Percentiles rank a stretch among this genome's conserved stretches.
Conservation (phyloP, 2,797 vertebrate genomes). For the Microtus californicus region DNA sequence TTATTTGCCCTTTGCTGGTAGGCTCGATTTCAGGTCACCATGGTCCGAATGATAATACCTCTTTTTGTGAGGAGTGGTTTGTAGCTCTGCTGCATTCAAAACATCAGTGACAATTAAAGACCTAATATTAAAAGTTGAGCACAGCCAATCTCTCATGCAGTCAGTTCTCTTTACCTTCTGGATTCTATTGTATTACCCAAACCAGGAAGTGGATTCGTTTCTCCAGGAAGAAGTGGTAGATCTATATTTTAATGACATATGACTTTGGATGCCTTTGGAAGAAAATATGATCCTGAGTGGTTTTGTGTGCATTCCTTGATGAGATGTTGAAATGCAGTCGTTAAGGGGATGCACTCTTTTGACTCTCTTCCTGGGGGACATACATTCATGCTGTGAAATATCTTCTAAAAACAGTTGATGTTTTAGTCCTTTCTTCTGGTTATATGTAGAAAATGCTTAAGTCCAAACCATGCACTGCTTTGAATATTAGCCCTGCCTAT, state of each 20-base stretch:
- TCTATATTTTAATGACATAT: constrained; percentile 43
- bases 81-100: background rate
- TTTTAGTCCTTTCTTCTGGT: background rate
- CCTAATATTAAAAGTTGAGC: background rate
- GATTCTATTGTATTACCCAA: background rate
- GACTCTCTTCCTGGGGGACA: background rate
- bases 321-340: background rate
- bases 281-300: background rate
- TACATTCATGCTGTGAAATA: background rate
- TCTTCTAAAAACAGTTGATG: background rate
- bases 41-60: background rate
- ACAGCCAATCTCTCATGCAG: background rate
- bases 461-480: background rate
- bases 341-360: background rate
- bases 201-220: background rate
- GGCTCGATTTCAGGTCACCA: background rate
- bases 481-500: constrained; percentile 22
- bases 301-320: background rate
- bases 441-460: constrained; percentile 7
- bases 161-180: background rate
- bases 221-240: background rate
- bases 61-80: background rate
- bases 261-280: background rate
- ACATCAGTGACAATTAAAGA: constrained; percentile 11
- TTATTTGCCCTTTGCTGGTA: constrained; percentile 57